Base-by-base conservation (phyloP, 1,140 invertebrate species). In the Hesperophylax magnus region DNA sequence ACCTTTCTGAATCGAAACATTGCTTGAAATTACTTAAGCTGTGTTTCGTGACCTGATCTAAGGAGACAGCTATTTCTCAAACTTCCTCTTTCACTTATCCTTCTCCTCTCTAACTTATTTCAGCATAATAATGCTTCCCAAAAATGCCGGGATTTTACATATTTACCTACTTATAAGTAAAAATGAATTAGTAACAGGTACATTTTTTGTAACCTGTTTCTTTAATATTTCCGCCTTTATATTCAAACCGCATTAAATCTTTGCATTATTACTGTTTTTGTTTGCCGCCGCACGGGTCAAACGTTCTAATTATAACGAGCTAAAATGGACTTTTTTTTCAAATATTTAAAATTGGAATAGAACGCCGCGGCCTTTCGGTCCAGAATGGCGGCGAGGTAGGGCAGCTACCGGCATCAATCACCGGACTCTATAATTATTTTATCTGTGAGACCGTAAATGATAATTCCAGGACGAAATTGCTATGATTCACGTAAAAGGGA, bases 341-440 rank as follows among this genome's bases (percentile, higher is more conserved):
- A 22, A 71, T 27, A 3, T 34, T 67, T 24, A 31, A 67, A 77
- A 63, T n/a, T 69, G 67, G 53, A 72, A 79, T 60, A 47, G 65
- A 58, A 34, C 52, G 58, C 77, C 15, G 77, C 77, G 24, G 22
- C 77, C 53, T 67, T 78, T 27, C 9, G 31, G 58, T 54, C 47
- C 61, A 24, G 11, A 78, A 79, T 79, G n/a, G 34, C 71, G 31
- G 58, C 58, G 27, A 14, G 34, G 3, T 18, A 11, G 58, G 22
- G 56, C 77, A 58, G 82, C 82, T 83, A 83, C 82, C 72, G 82
- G 77, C 82, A 83, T 83, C 82, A 83, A 83, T 83, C 82, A 83
- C 77, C 63, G 27, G 39, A 47, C 69, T 34, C 82, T 83, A 81
- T 83, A 83, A 83, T 83, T 81, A 83, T 83, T 83, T 81, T 83